Evolutionary conservation across 2,797 vertebrate species (phyloP).

Genomic region (Sphenodon punctatus): DNA sequence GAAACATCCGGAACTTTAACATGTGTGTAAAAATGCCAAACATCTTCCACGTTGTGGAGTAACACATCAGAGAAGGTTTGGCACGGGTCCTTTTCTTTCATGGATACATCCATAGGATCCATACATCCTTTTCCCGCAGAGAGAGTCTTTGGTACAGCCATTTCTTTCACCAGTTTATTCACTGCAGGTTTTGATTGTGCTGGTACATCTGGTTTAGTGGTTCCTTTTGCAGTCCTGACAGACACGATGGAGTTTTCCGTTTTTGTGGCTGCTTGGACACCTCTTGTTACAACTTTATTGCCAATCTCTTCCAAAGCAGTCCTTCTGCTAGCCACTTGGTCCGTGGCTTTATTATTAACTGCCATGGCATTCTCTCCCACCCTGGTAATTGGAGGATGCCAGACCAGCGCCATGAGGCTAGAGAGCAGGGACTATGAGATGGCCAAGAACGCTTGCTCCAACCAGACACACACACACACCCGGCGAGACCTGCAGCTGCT

Average conservation of each 20-base stretch:
- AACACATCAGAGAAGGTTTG: slow-evolving; percentile 89
- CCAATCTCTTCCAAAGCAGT: slow-evolving; percentile 86
- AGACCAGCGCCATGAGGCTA: no score
- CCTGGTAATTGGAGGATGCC: no score
- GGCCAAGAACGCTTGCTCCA: no score
- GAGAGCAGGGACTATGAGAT: no score
- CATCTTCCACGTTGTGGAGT: slow-evolving; percentile 83
- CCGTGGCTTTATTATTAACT: slow-evolving; percentile 69
- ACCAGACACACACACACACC: no score
- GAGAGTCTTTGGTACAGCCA: no score
- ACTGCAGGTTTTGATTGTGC: slow-evolving; percentile 25
- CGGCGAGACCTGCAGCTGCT: no score
- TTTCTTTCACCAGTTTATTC: no score
- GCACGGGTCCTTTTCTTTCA: slow-evolving; percentile 87
- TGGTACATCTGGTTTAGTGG: slow-evolving; percentile 35
- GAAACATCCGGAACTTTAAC: no score
- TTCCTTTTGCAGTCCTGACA: slow-evolving; percentile 39
- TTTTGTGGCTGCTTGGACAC: slow-evolving; percentile 54
- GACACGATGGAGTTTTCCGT: slow-evolving; percentile 51
- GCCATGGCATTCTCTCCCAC: slow-evolving; percentile 62
- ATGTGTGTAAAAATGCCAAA: no score
- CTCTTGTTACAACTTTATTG: slow-evolving; percentile 76
- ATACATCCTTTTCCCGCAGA: slow-evolving; percentile 53
- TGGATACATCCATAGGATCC: slow-evolving; percentile 75
- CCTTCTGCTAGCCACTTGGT: slow-evolving; percentile 69